phyloP scores from a whole-genome alignment of 1,140 invertebrate species.

The Saccostrea cuccullata region DNA sequence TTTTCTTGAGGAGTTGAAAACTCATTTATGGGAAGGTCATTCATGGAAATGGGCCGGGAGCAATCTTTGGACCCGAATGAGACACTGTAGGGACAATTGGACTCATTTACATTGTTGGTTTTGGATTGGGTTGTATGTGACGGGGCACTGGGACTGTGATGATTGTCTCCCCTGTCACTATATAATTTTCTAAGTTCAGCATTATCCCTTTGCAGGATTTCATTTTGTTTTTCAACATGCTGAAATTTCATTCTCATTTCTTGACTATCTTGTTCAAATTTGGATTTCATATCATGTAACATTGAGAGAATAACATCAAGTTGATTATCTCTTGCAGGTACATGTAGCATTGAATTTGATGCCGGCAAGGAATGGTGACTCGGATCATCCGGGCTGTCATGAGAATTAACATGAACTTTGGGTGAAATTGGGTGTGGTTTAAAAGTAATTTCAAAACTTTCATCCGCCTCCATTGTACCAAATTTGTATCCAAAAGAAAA shows the following conservation, averaged over 20 bases:
- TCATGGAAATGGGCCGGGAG: background rate
- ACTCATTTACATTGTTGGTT: background rate
- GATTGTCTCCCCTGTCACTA: background rate
- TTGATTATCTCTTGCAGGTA: background rate
- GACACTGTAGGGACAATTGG: background rate
- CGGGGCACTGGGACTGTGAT: background rate
- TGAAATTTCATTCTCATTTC: background rate
- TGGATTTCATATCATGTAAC: background rate
- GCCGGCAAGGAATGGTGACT: background rate
- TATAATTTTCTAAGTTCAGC: background rate
- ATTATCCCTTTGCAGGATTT: background rate
- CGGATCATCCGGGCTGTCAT: background rate
- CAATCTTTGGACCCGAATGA: background rate
- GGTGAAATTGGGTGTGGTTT: background rate
- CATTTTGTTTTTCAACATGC: constrained; percentile 19
- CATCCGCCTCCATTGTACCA: background rate
- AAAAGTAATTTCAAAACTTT: background rate
- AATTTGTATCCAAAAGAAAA: too few relatives aligned
- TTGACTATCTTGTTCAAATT: background rate
- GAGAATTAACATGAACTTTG: background rate
- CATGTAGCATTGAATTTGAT: background rate
- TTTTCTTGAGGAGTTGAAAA: background rate
- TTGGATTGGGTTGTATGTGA: background rate
- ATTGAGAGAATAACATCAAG: background rate
- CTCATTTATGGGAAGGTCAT: background rate